Base-by-base conservation (phyloP, 2,888 invertebrate genomes). In the Strigamia crassipes region DNA sequence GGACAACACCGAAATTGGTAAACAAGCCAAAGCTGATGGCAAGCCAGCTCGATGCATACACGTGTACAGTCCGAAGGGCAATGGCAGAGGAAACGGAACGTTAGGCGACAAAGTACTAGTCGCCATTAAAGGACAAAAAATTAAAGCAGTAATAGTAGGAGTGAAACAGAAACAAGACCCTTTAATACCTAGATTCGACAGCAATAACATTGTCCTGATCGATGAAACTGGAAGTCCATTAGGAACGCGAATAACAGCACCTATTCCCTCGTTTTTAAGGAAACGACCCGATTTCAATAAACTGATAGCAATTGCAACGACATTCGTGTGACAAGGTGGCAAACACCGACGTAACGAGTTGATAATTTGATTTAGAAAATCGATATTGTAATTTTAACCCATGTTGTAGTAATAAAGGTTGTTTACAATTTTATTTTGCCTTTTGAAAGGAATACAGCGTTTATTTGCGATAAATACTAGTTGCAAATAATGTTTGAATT, bases 1-100 rank as follows among this genome's bases (percentile, higher is more conserved):
- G 2, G 99, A 99, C 88, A 99, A 99, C 88, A 97, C 97, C 82
- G 93, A 94, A 85, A 92, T 99, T 83, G 99, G 99, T 46, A 96
- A 95, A 87, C 92, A 94, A 87, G 97, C 98, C 0, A 96, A 96
- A 94, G 92, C 94, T 1, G 95, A 96, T 87, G 98, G 98, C 78
- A 95, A 94, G 88, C 96, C 97, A 13, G 96, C 98, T 0, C 93
- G 92, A 88, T 92, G 94, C 86, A 98, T 99, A 86, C 96, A 98
- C 87, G 93, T 99, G 82, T 98, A 97, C 86, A 97, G 95, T 88
- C 95, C 93, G 89, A 90, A 89, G 81, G 90, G 90, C 2, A 42
- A 13, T 12, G 42, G 42, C 42, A 90, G 89, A 81, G 90, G 90
- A 61, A 84, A 87, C 2, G 94, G 92, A 61, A 89, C 86, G 78